Base-by-base conservation (phyloP, 2,888 invertebrate genomes). In the Rugalucina vietnamica region DNA sequence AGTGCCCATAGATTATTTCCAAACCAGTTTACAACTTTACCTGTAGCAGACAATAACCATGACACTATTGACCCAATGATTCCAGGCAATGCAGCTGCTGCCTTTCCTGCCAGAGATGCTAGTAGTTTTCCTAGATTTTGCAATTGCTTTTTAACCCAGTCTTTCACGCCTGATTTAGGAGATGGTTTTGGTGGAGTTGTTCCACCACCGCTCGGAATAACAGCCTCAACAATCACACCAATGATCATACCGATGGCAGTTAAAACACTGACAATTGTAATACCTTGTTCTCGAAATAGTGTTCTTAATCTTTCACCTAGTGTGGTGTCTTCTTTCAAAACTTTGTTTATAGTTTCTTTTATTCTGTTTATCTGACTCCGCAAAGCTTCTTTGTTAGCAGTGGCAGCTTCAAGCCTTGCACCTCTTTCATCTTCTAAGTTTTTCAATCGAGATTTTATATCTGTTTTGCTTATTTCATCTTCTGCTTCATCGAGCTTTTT, bases 71-170 rank as follows among this genome's bases (percentile, higher is more conserved):
- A 24, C 43, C 80, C 76, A 74, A 84, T 84, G 2, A 84, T 54
- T 76, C 80, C 77, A n/a, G 76, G 76, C 69, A 84, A 60, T 57
- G 80, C 76, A 32, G 76, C 76, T 49, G 73, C 79, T 36, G 82
- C 79, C 34, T 82, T 82, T 24, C 75, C 82, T 12, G 79, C 82
- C 70, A 82, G 82, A 37, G 21, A 70, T 43, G 70, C 79, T 24
- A 82, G 57, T 71, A 79, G 29, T 37, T 60, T 72, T 27, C 72
- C 79, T n/a, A 79, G 79, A 39, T 70, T 77, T n/a, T 57, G 69
- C n/a, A 84, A 50, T 74, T 84, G 81, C 39, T 79, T 82, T 81
- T 79, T 82, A 43, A 82, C 37, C 82, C 78, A 79, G 18, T 82
- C 82, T 34, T 82, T 82, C n/a, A 73, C 79, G 32, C 77, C 43